Base-by-base conservation (phyloP, 2,113 vertebrate species). In the Hemiscyllium ocellatum region DNA sequence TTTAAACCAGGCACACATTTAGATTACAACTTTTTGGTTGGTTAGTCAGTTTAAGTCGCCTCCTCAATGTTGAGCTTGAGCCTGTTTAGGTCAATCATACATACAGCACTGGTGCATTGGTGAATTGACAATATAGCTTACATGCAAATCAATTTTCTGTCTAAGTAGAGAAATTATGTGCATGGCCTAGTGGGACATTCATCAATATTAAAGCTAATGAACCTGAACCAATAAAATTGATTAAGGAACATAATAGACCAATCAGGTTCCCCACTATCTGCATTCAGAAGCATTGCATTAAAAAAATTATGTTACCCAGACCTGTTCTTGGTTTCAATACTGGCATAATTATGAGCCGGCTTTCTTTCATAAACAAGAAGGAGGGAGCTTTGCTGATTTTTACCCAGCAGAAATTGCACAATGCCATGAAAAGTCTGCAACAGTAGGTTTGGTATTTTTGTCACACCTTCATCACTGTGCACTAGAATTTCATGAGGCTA, bases 141-240 rank as follows among this genome's bases (percentile, higher is more conserved):
- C 19, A 42, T 83, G n/a, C n/a, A 83, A 83, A 37, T 83, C 37
- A 42, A 42, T 83, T 83, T 37, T 42, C 37, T 83, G 80, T 42
- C 80, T 83, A 20, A 19, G 80, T 42, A 20, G 0, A 83, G 80
- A 42, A n/a, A 80, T 37, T 83, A 37, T 83, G 17, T 37, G n/a
- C 80, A 83, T 17, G 19, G 80, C 80, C 80, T 20, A 5, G 37
- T 61, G 19, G 42, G n/a, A 83, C 80, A 83, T 17, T 80, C 29
- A 80, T 83, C 80, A 83, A 83, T 83, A 83, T 83, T 42, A 37
- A 42, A 83, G 37, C 80, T 83, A 83, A 83, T 83, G 80, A 83
- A 19, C 80, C 78, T 37, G n/a, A 83, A 83, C 80, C 80, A 83
- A 83, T 42, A 83, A 20, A 83, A 83, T 83, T 83, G 33, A 80